Evolutionary conservation across 2,888 invertebrate genomes (phyloP), one percentile per base, ranked within the genome.

Genomic region (Melipona beecheii): DNA sequence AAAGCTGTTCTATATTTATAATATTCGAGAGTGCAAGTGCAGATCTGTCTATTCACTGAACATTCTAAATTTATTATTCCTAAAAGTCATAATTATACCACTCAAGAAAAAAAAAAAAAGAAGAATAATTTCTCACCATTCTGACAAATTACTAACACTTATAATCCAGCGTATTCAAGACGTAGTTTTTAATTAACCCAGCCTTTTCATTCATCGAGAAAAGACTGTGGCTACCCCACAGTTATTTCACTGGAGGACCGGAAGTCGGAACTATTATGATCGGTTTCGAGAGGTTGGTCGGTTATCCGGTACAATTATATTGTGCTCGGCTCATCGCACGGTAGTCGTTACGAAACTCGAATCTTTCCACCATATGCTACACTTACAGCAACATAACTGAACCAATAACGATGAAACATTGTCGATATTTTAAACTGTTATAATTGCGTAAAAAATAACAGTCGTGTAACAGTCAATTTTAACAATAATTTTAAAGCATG

Each of bases 261-360:
- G 87, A 87, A 87, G 85, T 84, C 70, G 73, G 79, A 78, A 80
- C 81, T 74, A 85, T 82, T 86, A 78, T 72, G 79, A 87, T 84
- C 78, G 86, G 81, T 87, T 86, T 76, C 66, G 54, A 72, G 70
- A 64, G 69, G n/a, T 31, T 56, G 71, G 31, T 31, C 73, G 72
- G 65, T 64, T 75, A 84, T 84, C 78, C 72, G 69, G 36, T 21
- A 69, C 79, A 77, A 83, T 85, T 83, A 75, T 75, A 75, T 70
- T 43, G 77, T 72, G 69, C 21, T 27, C 17, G 52, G 50, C 52
- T 54, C 71, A 56, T 58, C 58, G n/a, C 52, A 49, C 49, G 73
- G 52, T 49, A n/a, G 52, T 49, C 71, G 54, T 78, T 77, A 77
- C 73, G 68, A 84, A 84, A 85, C 73, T 71, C 80, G 71, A 72